Conservation (phyloP, 2,113 vertebrate species). For the Lepus europaeus region DNA sequence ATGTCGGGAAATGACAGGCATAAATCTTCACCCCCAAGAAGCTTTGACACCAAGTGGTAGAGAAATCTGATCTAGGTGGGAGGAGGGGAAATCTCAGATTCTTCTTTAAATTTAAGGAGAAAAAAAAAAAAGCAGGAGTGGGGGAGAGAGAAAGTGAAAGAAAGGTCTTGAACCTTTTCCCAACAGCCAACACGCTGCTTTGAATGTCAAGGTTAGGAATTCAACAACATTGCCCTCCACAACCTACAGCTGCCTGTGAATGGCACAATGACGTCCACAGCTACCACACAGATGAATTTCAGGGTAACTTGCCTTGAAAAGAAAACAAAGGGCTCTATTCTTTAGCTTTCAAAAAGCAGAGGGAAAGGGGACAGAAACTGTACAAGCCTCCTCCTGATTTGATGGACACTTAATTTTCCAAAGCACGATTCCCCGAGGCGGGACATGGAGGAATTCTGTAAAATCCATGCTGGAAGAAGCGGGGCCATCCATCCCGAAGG, state of each 20-base stretch:
- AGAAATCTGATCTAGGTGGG: conserved; percentile 22
- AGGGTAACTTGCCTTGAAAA: conserved; percentile 79
- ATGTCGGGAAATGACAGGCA: conserved; percentile 55
- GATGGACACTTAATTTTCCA: conserved; percentile 81
- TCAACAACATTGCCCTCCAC: conserved; percentile 53
- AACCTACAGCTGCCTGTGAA: conserved; percentile 74
- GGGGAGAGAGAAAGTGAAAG: not conserved
- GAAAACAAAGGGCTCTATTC: conserved; percentile 84
- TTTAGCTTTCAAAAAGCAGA: conserved; percentile 70
- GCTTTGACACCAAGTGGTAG: not conserved
- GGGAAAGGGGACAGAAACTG: conserved; percentile 65
- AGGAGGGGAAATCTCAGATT: not conserved
- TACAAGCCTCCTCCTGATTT: conserved; percentile 80
- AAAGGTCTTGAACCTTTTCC: conserved; percentile 64
- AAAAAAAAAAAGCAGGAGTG: not conserved
- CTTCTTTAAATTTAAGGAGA: not conserved
- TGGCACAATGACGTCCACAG: conserved; percentile 69
- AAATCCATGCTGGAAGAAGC: conserved; percentile 70
- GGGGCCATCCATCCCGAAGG: conserved; percentile 60
- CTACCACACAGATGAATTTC: conserved; percentile 79
- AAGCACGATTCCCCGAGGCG: conserved; percentile 73
- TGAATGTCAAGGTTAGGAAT: conserved; percentile 71
- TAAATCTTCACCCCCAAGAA: conserved; percentile 20
- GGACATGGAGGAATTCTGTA: conserved; percentile 77
- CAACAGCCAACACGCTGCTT: conserved; percentile 6